A percentile compares a stretch with the other conserved stretches of the same genome.
Conservation (phyloP, 2,888 invertebrate species). For the Heliconius charithonia region DNA sequence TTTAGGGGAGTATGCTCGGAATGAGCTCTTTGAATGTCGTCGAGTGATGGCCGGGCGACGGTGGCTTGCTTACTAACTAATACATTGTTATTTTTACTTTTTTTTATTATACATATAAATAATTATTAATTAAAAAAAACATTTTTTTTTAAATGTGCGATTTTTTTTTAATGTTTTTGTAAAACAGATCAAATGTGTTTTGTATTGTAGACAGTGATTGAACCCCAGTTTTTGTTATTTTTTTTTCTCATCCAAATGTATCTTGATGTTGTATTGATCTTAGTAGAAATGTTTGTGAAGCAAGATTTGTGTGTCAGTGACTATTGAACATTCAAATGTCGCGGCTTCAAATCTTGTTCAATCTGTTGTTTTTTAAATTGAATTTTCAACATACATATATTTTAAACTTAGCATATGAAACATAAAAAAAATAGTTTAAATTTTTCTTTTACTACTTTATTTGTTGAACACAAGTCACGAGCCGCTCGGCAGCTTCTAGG, state of each 20-base stretch:
- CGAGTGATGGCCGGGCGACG: conserved; percentile 41
- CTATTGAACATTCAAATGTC: no score
- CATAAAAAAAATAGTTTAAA: not conserved
- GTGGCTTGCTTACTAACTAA: conserved; percentile 34
- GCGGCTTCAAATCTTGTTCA: not conserved
- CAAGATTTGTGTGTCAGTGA: not conserved
- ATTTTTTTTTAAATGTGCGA: no score
- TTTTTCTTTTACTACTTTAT: not conserved
- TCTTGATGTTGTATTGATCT: not conserved
- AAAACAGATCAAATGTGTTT: not conserved
- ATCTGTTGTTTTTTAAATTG: not conserved
- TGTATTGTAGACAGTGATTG: not conserved
- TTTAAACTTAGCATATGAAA: not conserved
- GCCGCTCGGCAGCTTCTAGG: conserved; percentile 48
- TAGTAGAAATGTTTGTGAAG: not conserved
- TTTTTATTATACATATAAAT: not conserved
- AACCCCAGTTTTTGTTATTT: not conserved
- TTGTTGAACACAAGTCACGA: conserved; percentile 33
- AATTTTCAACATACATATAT: not conserved
- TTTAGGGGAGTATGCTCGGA: conserved; percentile 54
- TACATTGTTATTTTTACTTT: no score
- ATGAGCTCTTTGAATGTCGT: conserved; percentile 47
- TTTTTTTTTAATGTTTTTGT: not conserved
- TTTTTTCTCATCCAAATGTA: not conserved
- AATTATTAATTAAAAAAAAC: not conserved